Evolutionary conservation across 2,797 vertebrate genomes (phyloP), one percentile per base, ranked within the genome.

Genomic region (Echiichthys vipera): DNA sequence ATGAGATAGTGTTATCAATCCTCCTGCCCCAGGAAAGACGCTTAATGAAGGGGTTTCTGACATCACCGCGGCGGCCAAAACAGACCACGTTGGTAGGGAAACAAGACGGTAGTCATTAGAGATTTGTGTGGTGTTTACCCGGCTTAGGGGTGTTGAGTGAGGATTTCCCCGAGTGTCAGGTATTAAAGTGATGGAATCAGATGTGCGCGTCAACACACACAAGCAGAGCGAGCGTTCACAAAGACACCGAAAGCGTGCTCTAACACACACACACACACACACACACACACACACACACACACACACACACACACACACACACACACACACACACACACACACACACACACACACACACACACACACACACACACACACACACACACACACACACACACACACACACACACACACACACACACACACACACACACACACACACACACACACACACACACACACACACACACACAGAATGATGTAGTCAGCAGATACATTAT

Each of bases 41-140:
- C 14, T 53, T 74, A 78, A 88, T 74, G 56, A 79, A 65, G 18
- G 37, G 46, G 39, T 75, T 70, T 65, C 29, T 61, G 62, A 51
- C 65, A 34, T 37, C 2, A 2, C 49, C 1, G 55, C 37, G 5
- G 67, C 54, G 18, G 80, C 69, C 79, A 83, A 85, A 89, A 87
- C 89, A 88, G 6, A 51, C 20, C 17, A 1, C 47, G 83, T 90
- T 86, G 84, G 70, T 78, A 66, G 29, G 76, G 74, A 76, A 89
- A 87, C 79, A 83, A 77, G 67, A 84, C 84, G 77, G 81, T 74
- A 85, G 82, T 87, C 82, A 80, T 88, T 74, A 83, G 43, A 71
- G 73, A 78, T 77, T 15, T 49, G 59, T 5, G 54, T 5, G 5
- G 22, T 79, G 74, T 90, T 90, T 84, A 77, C 77, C 36, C 14